Evolutionary conservation across 2,797 vertebrate genomes (phyloP).

Genomic region (Triplophysa bombifrons): DNA sequence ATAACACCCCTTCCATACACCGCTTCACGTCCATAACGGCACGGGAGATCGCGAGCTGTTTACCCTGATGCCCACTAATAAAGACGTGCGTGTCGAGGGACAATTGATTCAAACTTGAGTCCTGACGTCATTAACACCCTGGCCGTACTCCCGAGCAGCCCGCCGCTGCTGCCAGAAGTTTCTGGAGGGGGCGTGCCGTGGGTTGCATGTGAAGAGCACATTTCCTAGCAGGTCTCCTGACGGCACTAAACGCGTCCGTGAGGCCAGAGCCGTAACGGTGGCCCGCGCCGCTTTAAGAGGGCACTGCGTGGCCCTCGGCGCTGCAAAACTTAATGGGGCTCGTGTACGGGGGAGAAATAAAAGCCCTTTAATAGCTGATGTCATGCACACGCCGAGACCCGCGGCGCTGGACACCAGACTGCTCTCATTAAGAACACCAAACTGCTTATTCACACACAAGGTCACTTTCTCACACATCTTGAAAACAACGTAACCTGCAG

Average conservation of each 20-base stretch:
- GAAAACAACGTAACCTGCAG: constrained; percentile 27
- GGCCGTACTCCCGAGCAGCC: constrained; percentile 57
- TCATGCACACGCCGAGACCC: constrained; percentile 70
- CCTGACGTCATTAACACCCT: constrained; percentile 69
- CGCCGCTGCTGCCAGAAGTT: too few relatives aligned
- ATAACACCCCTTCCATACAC: background rate
- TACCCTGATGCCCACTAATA: constrained; percentile 1
- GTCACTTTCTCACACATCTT: constrained; percentile 53
- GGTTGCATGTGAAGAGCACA: constrained; percentile 82
- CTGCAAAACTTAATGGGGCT: constrained; percentile 78
- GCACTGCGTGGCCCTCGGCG: constrained; percentile 74
- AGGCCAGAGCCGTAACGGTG: constrained; percentile 72
- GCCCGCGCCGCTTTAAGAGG: constrained; percentile 76
- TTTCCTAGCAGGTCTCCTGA: constrained; percentile 74
- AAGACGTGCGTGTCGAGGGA: constrained; percentile 60
- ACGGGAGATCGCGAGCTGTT: background rate
- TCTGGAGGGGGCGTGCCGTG: background rate
- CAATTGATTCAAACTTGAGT: constrained; percentile 56
- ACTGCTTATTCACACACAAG: constrained; percentile 49
- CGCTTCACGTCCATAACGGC: background rate
- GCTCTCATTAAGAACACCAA: constrained; percentile 54
- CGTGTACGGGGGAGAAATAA: constrained; percentile 65
- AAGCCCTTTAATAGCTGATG: constrained; percentile 71
- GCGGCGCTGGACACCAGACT: constrained; percentile 59
- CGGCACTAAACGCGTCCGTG: constrained; percentile 72